Conservation (phyloP, 2,888 invertebrate species). For the Eupeodes latifasciatus region DNA sequence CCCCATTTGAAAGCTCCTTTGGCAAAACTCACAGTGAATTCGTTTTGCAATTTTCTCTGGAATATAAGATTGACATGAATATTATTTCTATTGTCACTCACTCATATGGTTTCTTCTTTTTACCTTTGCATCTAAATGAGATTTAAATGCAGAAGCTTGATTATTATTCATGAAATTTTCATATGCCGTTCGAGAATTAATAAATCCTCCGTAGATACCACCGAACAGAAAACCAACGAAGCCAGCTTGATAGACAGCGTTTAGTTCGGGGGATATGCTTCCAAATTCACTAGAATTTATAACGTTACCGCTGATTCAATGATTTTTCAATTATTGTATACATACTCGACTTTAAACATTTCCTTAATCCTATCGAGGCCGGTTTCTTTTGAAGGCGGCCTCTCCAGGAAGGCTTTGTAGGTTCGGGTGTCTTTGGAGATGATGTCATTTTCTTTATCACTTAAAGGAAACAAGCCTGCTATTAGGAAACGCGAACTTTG, state of each 20-base stretch:
- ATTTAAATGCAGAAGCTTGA: constrained; percentile 89
- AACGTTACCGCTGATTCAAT: neutral
- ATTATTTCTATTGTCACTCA: neutral
- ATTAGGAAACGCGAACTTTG: constrained; percentile 78
- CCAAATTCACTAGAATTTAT: constrained; percentile 87
- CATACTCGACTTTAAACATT: constrained; percentile 82
- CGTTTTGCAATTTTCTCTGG: constrained; percentile 89
- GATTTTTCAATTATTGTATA: constrained; percentile 31
- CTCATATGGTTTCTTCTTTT: neutral
- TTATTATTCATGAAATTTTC: constrained; percentile 89
- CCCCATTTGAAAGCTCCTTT: constrained; percentile 90
- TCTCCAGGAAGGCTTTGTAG: constrained; percentile 80
- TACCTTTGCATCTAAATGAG: constrained; percentile 89
- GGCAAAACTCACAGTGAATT: constrained; percentile 88
- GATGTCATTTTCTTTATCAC: constrained; percentile 75
- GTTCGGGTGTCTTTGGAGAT: constrained; percentile 80
- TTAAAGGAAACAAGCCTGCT: constrained; percentile 78
- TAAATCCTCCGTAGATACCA: constrained; percentile 87
- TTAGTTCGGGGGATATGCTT: constrained; percentile 87
- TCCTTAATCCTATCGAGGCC: constrained; percentile 82
- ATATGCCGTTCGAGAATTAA: constrained; percentile 86
- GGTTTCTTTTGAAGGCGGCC: constrained; percentile 79
- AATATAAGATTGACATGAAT: neutral
- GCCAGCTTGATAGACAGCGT: constrained; percentile 86
- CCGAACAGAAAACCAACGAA: constrained; percentile 87